These are phyloP conservation scores for Drosophila lacertosa DNA, from an alignment of 1,140 invertebrate genomes.

Conservation along the genomic window DNA sequence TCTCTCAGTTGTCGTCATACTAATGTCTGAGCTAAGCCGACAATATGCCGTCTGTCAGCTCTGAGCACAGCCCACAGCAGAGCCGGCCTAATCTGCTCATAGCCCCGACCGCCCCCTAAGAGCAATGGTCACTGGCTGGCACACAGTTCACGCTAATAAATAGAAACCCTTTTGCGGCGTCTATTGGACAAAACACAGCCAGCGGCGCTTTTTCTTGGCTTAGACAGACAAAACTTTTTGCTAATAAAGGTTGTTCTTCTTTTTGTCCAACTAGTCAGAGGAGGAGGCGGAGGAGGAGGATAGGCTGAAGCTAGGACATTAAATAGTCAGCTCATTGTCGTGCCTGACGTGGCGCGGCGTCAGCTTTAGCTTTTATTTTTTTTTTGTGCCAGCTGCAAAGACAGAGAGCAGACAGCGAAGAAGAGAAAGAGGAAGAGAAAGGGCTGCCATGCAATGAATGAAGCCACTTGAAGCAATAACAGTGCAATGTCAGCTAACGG, in stretches of 20 bases:
- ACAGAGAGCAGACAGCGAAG: background rate
- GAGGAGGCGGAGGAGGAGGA: background rate
- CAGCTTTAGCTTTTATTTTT: conserved; percentile 66
- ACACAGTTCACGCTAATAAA: conserved; percentile 61
- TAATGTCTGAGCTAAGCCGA: conserved; percentile 39
- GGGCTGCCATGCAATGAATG: conserved; percentile 62
- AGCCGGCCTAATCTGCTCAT: conserved; percentile 53
- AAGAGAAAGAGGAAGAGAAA: conserved; percentile 6
- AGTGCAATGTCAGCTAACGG: conserved; percentile 58
- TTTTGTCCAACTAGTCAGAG: conserved; percentile 26
- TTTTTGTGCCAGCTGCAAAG: conserved; percentile 46
- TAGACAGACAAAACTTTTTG: conserved; percentile 54
- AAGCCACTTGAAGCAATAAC: conserved; percentile 73
- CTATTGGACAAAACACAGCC: conserved; percentile 58
- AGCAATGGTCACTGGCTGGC: background rate
- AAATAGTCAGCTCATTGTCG: conserved; percentile 79
- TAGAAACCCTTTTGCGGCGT: conserved; percentile 67
- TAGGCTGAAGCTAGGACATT: conserved; percentile 51
- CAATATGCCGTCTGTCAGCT: conserved; percentile 31
- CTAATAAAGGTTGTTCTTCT: conserved; percentile 78
- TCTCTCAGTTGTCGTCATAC: background rate
- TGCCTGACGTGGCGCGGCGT: conserved; percentile 62
- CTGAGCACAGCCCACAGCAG: background rate
- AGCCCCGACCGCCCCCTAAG: conserved; percentile 1
- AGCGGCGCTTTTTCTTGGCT: conserved; percentile 59